Percentiles rank a stretch among this genome's conserved stretches.
Conservation (phyloP, 2,797 vertebrate species). For the Loriculus beryllinus region DNA sequence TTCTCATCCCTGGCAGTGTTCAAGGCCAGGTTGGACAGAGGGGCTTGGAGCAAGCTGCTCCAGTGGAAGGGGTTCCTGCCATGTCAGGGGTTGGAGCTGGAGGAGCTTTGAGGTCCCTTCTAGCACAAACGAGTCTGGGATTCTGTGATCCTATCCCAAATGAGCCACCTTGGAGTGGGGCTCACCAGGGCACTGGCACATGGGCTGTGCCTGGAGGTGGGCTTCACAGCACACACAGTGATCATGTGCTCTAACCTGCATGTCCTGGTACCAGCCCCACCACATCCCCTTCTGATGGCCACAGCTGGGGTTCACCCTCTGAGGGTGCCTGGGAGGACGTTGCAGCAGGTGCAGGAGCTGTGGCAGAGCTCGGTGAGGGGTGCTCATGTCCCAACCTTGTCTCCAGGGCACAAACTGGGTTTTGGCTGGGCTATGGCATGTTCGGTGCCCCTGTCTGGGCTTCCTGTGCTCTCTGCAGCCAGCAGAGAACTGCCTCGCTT, state of each 20-base stretch:
- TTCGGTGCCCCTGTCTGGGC: background rate
- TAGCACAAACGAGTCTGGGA: background rate
- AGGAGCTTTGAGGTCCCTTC: background rate
- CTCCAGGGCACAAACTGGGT: rapidly evolving
- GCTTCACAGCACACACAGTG: rapidly evolving
- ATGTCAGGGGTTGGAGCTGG: no score
- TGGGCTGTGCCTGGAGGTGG: no score
- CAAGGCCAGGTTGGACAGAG: background rate
- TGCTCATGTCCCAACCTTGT: rapidly evolving
- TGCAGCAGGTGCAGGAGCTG: rapidly evolving
- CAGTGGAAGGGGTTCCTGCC: background rate
- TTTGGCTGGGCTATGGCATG: rapidly evolving
- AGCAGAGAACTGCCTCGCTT: rapidly evolving
- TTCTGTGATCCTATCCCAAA: background rate
- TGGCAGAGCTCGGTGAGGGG: background rate
- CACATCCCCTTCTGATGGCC: background rate
- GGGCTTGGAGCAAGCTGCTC: no score
- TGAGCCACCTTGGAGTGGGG: rapidly evolving
- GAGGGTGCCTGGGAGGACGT: background rate
- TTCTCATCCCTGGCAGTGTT: background rate
- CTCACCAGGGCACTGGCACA: rapidly evolving
- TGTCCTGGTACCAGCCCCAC: background rate
- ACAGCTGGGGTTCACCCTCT: rapidly evolving
- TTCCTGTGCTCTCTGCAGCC: background rate
- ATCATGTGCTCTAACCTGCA: rapidly evolving